Evolutionary conservation across 2,113 vertebrate species (phyloP).

Genomic region (Lycaon pictus): DNA sequence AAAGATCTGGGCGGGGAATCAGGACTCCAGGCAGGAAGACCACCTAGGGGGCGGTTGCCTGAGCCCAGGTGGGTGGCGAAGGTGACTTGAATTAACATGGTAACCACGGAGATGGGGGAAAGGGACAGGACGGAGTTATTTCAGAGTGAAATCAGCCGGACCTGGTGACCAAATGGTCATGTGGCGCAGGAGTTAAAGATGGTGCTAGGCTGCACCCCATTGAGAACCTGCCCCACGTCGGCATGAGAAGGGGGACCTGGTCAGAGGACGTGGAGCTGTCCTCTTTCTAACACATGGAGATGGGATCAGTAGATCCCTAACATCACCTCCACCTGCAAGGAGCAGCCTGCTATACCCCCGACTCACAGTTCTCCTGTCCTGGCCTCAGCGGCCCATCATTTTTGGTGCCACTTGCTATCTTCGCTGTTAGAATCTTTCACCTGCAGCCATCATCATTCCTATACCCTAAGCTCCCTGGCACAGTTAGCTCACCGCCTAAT

Average conservation of each 20-base stretch:
- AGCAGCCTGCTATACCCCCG: not conserved
- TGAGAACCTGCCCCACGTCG: not conserved
- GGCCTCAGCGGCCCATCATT: not conserved
- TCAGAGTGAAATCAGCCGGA: not conserved
- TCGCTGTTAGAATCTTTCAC: not conserved
- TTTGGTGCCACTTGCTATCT: not conserved
- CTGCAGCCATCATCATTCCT: not conserved
- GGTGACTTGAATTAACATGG: not conserved
- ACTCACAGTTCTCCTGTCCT: not conserved
- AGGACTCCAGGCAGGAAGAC: not conserved
- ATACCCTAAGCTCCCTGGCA: not conserved
- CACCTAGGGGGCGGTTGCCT: not conserved
- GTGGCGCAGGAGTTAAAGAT: not conserved
- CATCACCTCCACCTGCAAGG: too few species aligned
- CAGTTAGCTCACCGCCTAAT: not conserved
- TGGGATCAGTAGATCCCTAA: not conserved
- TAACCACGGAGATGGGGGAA: not conserved
- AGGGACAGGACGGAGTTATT: not conserved
- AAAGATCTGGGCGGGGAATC: not conserved
- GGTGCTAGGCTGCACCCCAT: not conserved
- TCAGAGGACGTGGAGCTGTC: not conserved
- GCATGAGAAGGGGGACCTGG: not conserved
- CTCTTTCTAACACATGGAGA: too few species aligned
- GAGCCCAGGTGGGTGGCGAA: rapidly evolving
- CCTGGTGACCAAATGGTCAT: not conserved